Percentiles rank a stretch among this genome's conserved stretches.
Evolutionary conservation across 2,113 vertebrate species (phyloP).

Genomic region (Embiotoca jacksoni): DNA sequence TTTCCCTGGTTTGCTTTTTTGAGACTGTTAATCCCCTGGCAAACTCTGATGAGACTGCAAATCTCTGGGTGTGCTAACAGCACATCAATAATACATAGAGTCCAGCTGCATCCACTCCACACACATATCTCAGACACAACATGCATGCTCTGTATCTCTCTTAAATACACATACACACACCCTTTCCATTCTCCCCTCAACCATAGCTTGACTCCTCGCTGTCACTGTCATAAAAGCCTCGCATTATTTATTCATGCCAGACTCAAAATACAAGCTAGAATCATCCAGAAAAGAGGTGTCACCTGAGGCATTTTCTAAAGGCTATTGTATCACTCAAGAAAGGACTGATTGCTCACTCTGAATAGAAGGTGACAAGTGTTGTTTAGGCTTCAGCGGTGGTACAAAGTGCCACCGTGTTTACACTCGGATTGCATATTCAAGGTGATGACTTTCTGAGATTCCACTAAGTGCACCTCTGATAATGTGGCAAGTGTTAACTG

Average conservation of each 20-base stretch:
- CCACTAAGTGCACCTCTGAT: slow-evolving; percentile 46
- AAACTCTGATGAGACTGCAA: slow-evolving; percentile 80
- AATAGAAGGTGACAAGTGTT: slow-evolving; percentile 63
- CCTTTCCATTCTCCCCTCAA: slow-evolving; percentile 62
- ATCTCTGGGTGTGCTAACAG: slow-evolving; percentile 77
- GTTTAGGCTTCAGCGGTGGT: slow-evolving; percentile 39
- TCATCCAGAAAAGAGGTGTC: slow-evolving; percentile 56
- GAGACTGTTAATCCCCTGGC: slow-evolving; percentile 78
- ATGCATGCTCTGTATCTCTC: slow-evolving; percentile 45
- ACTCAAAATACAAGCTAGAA: slow-evolving; percentile 72
- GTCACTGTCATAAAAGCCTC: slow-evolving; percentile 72
- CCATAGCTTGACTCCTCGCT: slow-evolving; percentile 66
- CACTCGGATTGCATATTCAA: slow-evolving; percentile 54
- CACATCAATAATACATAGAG: slow-evolving; percentile 82
- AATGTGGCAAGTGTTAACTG: slow-evolving; percentile 44
- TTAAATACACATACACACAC: slow-evolving; percentile 52
- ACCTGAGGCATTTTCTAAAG: slow-evolving; percentile 65
- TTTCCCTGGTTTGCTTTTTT: slow-evolving; percentile 72
- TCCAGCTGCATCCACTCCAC: slow-evolving; percentile 73
- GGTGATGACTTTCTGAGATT: slow-evolving; percentile 30
- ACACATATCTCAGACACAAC: slow-evolving; percentile 41
- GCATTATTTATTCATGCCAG: slow-evolving; percentile 76
- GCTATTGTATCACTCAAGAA: slow-evolving; percentile 60
- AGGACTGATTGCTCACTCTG: slow-evolving; percentile 51
- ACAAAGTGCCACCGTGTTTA: slow-evolving; percentile 60